Evolutionary conservation across 2,888 invertebrate genomes (phyloP).

Genomic region (Ectemnius continuus): DNA sequence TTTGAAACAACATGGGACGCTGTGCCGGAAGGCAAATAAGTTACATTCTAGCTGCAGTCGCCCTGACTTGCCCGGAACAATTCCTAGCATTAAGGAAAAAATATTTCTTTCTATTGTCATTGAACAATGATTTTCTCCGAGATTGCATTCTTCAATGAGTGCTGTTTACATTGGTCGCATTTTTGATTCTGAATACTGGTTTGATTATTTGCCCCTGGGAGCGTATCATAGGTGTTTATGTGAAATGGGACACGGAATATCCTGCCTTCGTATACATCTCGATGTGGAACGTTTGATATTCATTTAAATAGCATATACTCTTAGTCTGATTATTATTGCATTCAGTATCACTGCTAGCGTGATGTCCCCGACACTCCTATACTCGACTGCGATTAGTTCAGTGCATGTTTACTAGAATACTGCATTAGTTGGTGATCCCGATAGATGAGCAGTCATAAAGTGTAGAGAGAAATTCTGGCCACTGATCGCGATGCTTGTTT

Average conservation of each 20-base stretch:
- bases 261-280: slow-evolving; percentile 54
- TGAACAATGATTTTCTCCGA: slow-evolving; percentile 37
- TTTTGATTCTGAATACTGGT: slow-evolving; percentile 62
- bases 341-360: slow-evolving; percentile 61
- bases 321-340: slow-evolving; percentile 62
- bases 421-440: slow-evolving; percentile 6
- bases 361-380: slow-evolving; percentile 20
- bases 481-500: background rate
- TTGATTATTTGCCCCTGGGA: slow-evolving; percentile 56
- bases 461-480: slow-evolving; percentile 18
- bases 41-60: background rate
- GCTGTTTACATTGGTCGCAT: slow-evolving; percentile 25
- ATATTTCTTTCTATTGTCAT: slow-evolving; percentile 41
- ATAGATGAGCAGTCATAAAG: slow-evolving; percentile 10
- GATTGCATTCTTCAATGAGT: slow-evolving; percentile 42
- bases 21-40: background rate
- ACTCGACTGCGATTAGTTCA: slow-evolving; percentile 28
- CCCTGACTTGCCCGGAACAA: slow-evolving; percentile 34
- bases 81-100: slow-evolving; percentile 34
- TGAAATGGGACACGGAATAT: slow-evolving; percentile 52
- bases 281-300: slow-evolving; percentile 53
- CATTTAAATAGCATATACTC: slow-evolving; percentile 42
- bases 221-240: slow-evolving; percentile 27
- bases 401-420: slow-evolving; percentile 36
- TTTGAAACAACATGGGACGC: background rate